Conservation (phyloP, 2,797 vertebrate genomes). For the Malurus splendens region DNA sequence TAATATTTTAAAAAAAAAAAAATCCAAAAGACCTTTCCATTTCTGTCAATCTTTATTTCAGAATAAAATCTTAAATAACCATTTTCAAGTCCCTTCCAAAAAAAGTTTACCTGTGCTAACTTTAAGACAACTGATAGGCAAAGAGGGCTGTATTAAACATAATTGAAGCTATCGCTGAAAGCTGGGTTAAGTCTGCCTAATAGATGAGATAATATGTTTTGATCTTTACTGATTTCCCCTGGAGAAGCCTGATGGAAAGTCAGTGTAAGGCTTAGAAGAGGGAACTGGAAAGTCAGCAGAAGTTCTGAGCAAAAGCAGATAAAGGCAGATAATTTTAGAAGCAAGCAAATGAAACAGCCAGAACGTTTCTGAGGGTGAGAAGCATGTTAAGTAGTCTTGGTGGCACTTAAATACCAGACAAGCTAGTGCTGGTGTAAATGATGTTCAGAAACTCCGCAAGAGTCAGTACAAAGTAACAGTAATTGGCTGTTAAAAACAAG, state of each 20-base stretch:
- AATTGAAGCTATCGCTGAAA: not conserved
- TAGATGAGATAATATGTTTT: not conserved
- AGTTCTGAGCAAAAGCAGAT: constrained; percentile 44
- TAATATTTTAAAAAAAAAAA: not conserved
- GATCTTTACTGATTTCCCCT: not conserved
- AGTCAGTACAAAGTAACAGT: not conserved
- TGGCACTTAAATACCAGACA: constrained; percentile 7
- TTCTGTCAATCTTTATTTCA: not conserved
- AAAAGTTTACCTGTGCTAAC: not conserved
- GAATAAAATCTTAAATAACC: not conserved
- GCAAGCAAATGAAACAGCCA: constrained; percentile 60
- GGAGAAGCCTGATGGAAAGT: constrained; percentile 4
- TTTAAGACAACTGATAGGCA: not conserved
- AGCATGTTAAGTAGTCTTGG: not conserved
- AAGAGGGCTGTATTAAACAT: constrained; percentile 52
- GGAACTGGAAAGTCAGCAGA: constrained; percentile 36
- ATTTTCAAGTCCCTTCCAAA: not conserved
- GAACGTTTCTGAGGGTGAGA: not conserved
- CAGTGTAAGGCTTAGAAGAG: constrained; percentile 15
- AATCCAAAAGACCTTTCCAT: constrained; percentile 5
- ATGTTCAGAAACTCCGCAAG: not conserved
- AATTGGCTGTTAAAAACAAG: not conserved
- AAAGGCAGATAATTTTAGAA: constrained; percentile 38
- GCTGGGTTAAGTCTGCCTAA: constrained; percentile 41
- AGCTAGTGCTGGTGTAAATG: not conserved